Conservation (phyloP, 2,113 vertebrate species). For the Apteryx owenii region DNA sequence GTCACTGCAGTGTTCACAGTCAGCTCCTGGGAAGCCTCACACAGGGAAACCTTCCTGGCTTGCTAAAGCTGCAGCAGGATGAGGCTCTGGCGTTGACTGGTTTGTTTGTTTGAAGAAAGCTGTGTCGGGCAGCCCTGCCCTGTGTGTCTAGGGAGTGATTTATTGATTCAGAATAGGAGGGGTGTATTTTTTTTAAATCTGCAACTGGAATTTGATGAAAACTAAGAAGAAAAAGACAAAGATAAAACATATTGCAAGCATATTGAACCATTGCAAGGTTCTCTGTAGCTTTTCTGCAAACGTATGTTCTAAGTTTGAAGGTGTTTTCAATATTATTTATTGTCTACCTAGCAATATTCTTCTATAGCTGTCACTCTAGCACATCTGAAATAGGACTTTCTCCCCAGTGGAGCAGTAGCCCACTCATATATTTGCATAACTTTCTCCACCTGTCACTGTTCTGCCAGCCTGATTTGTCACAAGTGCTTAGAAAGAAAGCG, state of each 20-base stretch:
- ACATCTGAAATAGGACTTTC: conserved; percentile 72
- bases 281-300: conserved; percentile 19
- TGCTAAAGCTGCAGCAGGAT: background rate
- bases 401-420: conserved; percentile 52
- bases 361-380: conserved; percentile 65
- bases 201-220: background rate
- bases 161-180: background rate
- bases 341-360: conserved; percentile 41
- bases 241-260: background rate
- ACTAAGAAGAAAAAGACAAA: background rate
- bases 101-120: background rate
- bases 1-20: background rate
- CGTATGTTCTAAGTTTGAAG: conserved; percentile 1
- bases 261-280: background rate
- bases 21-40: background rate
- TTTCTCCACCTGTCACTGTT: conserved; percentile 48
- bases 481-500: background rate
- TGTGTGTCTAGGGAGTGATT: background rate
- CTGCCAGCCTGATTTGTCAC: conserved; percentile 31
- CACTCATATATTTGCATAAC: conserved; percentile 60
- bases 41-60: background rate
- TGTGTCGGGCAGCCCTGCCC: background rate
- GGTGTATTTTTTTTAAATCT: background rate
- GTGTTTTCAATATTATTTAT: conserved; percentile 58
- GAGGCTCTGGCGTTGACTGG: background rate